Evolutionary conservation across 2,888 invertebrate genomes (phyloP).

Genomic region (Belgica antarctica): DNA sequence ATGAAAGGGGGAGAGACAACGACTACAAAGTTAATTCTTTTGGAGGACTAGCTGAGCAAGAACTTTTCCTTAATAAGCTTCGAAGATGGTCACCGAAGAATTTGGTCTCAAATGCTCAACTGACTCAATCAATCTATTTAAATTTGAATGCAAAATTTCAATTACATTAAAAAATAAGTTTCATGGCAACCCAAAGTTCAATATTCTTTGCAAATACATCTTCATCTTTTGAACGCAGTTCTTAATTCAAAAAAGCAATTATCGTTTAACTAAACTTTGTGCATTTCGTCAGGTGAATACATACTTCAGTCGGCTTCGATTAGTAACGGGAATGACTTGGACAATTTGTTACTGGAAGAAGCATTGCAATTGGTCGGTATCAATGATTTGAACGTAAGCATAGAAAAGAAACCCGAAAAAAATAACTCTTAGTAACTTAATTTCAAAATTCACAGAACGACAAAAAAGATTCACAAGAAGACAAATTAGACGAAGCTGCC

Average conservation of each 20-base stretch:
- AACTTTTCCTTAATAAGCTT: background rate
- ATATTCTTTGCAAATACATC: background rate
- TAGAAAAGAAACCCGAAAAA: constrained; percentile 3
- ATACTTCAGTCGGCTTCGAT: constrained; percentile 1
- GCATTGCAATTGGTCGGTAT: constrained; percentile 53
- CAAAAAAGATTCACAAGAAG: constrained; percentile 23
- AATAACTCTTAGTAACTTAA: background rate
- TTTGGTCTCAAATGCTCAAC: too few species aligned
- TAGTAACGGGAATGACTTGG: constrained; percentile 13
- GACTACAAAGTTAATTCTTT: background rate
- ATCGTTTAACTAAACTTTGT: background rate
- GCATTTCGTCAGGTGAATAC: constrained; percentile 25
- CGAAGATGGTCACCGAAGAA: too few species aligned
- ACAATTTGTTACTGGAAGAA: constrained; percentile 49
- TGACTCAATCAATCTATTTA: too few species aligned
- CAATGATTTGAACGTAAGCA: constrained; percentile 46
- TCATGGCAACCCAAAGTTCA: too few species aligned
- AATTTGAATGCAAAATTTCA: too few species aligned
- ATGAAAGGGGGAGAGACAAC: background rate
- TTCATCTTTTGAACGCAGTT: background rate
- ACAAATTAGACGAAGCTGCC: constrained; percentile 3
- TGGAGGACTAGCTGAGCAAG: background rate
- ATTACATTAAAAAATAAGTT: too few species aligned
- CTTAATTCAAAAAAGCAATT: background rate
- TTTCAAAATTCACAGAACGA: background rate